phyloP scores from a whole-genome alignment of 2,888 invertebrate species.

The Platycheirus rosarum region DNA sequence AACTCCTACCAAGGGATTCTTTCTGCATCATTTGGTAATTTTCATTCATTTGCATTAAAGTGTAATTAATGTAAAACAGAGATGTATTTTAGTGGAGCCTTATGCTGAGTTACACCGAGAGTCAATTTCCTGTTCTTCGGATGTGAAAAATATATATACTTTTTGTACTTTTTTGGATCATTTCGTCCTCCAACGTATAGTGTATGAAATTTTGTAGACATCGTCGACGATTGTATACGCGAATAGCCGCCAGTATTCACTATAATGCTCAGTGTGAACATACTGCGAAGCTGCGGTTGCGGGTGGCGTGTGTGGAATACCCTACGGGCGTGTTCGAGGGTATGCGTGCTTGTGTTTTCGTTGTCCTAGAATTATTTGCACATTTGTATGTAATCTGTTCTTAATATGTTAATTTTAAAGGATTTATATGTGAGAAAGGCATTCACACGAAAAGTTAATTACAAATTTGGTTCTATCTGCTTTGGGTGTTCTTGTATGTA shows the following conservation, averaged over 20 bases:
- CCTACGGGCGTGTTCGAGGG: slow-evolving; percentile 22
- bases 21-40: slow-evolving; percentile 66
- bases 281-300: slow-evolving; percentile 44
- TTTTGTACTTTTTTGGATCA: slow-evolving; percentile 24
- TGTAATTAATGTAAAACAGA: slow-evolving; percentile 69
- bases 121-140: slow-evolving; percentile 65
- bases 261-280: slow-evolving; percentile 28
- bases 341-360: slow-evolving; percentile 46
- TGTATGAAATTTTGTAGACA: slow-evolving; percentile 53
- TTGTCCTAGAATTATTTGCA: slow-evolving; percentile 73
- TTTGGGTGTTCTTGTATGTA: background rate
- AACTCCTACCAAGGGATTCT: background rate
- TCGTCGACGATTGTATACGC: slow-evolving; percentile 9
- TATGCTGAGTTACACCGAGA: slow-evolving; percentile 52
- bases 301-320: slow-evolving; percentile 2
- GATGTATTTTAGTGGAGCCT: slow-evolving; percentile 41
- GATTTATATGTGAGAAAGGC: slow-evolving; percentile 75
- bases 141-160: slow-evolving; percentile 37
- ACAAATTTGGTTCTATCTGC: slow-evolving; percentile 56
- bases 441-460: slow-evolving; percentile 75
- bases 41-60: slow-evolving; percentile 72
- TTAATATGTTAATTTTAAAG: slow-evolving; percentile 77
- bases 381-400: slow-evolving; percentile 76
- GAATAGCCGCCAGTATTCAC: slow-evolving; percentile 1
- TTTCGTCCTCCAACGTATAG: slow-evolving; percentile 17